These are phyloP conservation scores for Ranitomeya variabilis DNA, from an alignment of 2,113 vertebrate genomes.

Conservation along the genomic window DNA sequence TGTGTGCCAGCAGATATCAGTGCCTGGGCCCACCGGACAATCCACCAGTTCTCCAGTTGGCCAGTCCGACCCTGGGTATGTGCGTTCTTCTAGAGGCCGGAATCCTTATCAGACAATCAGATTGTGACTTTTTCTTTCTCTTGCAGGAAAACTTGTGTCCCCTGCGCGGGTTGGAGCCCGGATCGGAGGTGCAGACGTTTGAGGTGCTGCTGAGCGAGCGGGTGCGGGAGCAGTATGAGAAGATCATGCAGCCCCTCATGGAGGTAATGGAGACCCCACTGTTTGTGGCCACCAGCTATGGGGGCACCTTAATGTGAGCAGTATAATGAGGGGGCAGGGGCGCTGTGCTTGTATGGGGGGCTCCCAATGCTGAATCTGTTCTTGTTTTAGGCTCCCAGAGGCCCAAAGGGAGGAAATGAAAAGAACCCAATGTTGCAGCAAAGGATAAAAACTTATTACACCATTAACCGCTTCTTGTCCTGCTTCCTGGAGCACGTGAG, in stretches of 20 bases:
- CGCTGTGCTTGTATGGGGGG: too few species aligned
- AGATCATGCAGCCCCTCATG: conserved; percentile 57
- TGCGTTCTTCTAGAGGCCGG: too few species aligned
- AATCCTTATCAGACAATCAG: too few species aligned
- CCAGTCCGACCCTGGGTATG: conserved; percentile 21
- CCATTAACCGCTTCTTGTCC: conserved; percentile 61
- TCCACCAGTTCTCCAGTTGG: too few species aligned
- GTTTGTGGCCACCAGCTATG: too few species aligned
- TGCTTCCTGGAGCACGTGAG: conserved; percentile 65
- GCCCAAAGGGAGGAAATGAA: neutral
- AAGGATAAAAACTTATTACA: conserved; percentile 59
- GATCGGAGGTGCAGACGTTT: conserved; percentile 62
- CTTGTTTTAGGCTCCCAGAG: neutral
- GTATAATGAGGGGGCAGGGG: neutral
- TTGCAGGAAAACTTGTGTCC: conserved; percentile 66
- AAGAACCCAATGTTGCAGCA: conserved; percentile 46
- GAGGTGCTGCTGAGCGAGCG: conserved; percentile 62
- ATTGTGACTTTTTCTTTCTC: neutral
- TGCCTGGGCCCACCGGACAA: too few species aligned
- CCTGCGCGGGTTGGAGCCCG: conserved; percentile 60
- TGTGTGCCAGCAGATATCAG: too few species aligned
- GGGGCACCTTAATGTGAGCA: neutral
- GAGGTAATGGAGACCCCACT: conserved; percentile 52
- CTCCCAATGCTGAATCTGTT: too few species aligned
- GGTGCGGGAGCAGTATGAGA: conserved; percentile 58